A percentile compares a stretch with the other conserved stretches of the same genome.
These are phyloP conservation scores for Micropterix aruncella DNA, from an alignment of 2,888 invertebrate species.

Conservation along the genomic window DNA sequence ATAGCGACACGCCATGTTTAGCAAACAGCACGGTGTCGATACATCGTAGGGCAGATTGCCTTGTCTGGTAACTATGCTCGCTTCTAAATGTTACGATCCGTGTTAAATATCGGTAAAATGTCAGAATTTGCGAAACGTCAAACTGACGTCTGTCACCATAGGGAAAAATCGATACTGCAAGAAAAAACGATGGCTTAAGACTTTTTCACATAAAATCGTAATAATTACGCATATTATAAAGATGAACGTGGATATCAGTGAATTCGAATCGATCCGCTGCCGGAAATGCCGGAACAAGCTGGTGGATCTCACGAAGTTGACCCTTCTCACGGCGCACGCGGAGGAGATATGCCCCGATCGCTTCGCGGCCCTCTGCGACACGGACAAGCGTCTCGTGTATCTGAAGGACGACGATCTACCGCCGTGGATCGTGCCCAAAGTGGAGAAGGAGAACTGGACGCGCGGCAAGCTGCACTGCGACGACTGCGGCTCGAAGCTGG, in stretches of 20 bases:
- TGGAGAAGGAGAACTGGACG: constrained; percentile 45
- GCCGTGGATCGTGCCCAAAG: constrained; percentile 35
- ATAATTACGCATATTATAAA: too few relatives aligned
- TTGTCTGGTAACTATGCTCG: too few relatives aligned
- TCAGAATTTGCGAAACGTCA: too few relatives aligned
- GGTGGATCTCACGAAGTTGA: not conserved
- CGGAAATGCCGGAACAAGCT: not conserved
- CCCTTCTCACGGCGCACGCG: not conserved
- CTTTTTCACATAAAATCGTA: too few relatives aligned
- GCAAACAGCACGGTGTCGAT: too few relatives aligned
- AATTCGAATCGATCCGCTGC: not conserved
- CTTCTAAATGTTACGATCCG: too few relatives aligned
- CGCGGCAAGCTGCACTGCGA: constrained; percentile 53
- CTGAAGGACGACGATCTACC: constrained; percentile 42
- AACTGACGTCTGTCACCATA: too few relatives aligned
- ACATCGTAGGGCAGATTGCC: too few relatives aligned
- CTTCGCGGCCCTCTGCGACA: not conserved
- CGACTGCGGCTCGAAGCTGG: constrained; percentile 44
- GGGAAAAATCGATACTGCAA: too few relatives aligned
- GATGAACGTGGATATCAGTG: not conserved
- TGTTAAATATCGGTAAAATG: too few relatives aligned
- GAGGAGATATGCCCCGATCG: not conserved
- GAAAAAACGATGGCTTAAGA: too few relatives aligned
- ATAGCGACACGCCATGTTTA: too few relatives aligned
- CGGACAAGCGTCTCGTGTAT: constrained; percentile 19